These are phyloP conservation scores for Chrysemys picta DNA, from an alignment of 2,113 vertebrate genomes.

Conservation along the genomic window DNA sequence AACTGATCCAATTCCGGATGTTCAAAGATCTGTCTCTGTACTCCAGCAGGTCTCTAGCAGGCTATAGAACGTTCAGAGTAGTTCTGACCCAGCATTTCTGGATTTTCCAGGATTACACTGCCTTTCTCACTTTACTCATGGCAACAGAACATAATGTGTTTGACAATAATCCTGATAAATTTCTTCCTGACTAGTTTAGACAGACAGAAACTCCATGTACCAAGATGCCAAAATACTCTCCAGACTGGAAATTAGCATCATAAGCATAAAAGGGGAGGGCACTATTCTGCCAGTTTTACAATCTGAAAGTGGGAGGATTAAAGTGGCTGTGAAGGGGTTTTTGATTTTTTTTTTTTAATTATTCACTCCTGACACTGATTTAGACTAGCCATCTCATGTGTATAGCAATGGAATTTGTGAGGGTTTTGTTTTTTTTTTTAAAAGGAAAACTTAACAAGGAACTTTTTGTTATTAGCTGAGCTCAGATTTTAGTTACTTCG, in stretches of 20 bases:
- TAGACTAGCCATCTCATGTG: not conserved
- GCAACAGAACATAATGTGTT: not conserved
- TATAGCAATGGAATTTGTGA: not conserved
- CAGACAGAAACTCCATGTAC: conserved; percentile 53
- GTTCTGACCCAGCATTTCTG: conserved; percentile 11
- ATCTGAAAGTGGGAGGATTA: conserved; percentile 35
- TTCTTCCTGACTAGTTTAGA: conserved; percentile 25
- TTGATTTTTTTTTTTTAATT: conserved; percentile 8
- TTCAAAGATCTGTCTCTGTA: not conserved
- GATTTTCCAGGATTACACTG: not conserved
- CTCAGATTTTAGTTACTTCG: not conserved
- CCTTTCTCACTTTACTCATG: not conserved
- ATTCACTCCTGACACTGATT: conserved; percentile 18
- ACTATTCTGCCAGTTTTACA: not conserved
- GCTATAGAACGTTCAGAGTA: not conserved
- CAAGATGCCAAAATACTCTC: conserved; percentile 37
- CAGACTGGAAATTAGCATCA: conserved; percentile 59
- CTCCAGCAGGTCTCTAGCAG: not conserved
- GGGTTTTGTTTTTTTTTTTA: not conserved
- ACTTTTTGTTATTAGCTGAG: not conserved
- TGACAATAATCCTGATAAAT: conserved; percentile 1
- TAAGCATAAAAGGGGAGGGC: not conserved
- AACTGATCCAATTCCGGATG: not conserved
- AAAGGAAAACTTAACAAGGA: not conserved
- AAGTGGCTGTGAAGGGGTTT: not conserved